Base-by-base conservation (phyloP, 2,888 invertebrate genomes). In the Liopterus haemorrhoidalis region DNA sequence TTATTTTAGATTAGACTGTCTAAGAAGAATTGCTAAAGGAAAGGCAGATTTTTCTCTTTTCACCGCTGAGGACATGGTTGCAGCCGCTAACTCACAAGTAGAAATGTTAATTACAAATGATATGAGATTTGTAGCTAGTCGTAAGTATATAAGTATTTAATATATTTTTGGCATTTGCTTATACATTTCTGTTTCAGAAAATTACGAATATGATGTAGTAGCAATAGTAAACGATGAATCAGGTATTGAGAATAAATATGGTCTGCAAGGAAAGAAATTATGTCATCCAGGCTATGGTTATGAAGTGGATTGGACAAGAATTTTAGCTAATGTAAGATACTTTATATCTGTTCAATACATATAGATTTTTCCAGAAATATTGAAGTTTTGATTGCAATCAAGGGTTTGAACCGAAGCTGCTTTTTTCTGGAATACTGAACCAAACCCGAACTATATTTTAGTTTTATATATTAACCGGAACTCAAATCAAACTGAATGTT, bases 281-380 rank as follows among this genome's bases (percentile, higher is more conserved):
- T 94, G 93, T 60, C 90, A 91, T 65, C 85, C 91, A 0, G 89
- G 89, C 2, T 78, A 80, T 36, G 86, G 84, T 0, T 75, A 79
- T 30, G 75, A 75, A 39, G 75, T 78, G 14, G 85, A 87, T 12
- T 82, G 85, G 74, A 82, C 85, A 0, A 83, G 81, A 52, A 82
- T 87, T 0, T 69, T 91, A 20, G 78, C 82, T 5, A 80, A 81
- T 70, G 86, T 87, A 67, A 71, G 73, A n/a, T n/a, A n/a, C n/a
- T n/a, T n/a, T 62, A 47, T 24, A 27, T 21, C 11, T n/a, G n/a
- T n/a, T n/a, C n/a, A n/a, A 32, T 5, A 30, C 5, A 15, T 32
- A n/a, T n/a, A n/a, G n/a, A n/a, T n/a, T 12, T 32, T 32, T 32
- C 9, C 16, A 16, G 16, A 32, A 32, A 16, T n/a, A 9, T 30